These are phyloP conservation scores for Pomacea maculata DNA, from an alignment of 1,140 invertebrate species.

Conservation along the genomic window DNA sequence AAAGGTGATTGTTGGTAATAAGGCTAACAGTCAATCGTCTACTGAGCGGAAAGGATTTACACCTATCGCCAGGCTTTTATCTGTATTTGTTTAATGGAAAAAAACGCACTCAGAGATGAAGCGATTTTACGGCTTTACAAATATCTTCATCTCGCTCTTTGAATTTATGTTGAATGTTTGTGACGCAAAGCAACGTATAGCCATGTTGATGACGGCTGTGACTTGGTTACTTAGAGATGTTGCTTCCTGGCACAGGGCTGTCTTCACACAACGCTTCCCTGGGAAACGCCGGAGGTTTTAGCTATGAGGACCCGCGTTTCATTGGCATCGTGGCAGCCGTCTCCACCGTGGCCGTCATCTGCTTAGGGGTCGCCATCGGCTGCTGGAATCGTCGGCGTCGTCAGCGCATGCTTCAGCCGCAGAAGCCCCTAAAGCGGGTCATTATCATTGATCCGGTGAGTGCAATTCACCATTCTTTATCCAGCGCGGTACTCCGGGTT, in stretches of 20 bases:
- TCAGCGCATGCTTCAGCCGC: constrained; percentile 69
- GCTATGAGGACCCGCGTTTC: constrained; percentile 16
- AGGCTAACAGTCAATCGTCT: too few species aligned
- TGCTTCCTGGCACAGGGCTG: neutral
- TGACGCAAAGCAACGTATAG: neutral
- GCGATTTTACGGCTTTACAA: too few species aligned
- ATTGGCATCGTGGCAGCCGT: constrained; percentile 22
- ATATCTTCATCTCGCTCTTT: too few species aligned
- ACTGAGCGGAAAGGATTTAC: too few species aligned
- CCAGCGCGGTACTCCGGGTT: too few species aligned
- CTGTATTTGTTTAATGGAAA: too few species aligned
- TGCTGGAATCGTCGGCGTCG: constrained; percentile 28
- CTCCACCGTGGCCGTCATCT: constrained; percentile 71
- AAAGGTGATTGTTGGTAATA: too few species aligned
- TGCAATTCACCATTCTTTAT: neutral
- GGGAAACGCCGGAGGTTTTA: neutral
- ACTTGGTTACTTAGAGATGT: neutral
- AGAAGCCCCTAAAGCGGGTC: constrained; percentile 78
- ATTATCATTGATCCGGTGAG: constrained; percentile 75
- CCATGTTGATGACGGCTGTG: neutral
- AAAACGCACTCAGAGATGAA: too few species aligned
- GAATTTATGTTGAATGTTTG: too few species aligned
- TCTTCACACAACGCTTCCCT: neutral
- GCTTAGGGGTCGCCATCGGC: constrained; percentile 69
- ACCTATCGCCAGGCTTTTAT: too few species aligned